Evolutionary conservation across 2,888 invertebrate genomes (phyloP).

Genomic region (Synanthedon andrenaeformis): DNA sequence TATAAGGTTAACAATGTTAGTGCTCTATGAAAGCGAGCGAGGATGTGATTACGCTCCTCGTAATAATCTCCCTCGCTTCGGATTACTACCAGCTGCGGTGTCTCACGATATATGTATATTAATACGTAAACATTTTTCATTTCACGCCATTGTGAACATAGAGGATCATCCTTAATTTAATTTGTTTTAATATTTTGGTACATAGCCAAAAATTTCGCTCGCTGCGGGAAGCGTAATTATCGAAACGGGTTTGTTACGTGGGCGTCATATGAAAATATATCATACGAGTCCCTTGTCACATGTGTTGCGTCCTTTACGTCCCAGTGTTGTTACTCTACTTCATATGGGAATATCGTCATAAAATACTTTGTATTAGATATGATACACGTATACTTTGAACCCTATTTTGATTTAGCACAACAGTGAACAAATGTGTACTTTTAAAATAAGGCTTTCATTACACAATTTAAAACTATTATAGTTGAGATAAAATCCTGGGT

Average conservation of each 20-base stretch:
- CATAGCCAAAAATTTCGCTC: background rate
- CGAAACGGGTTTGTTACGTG: no score
- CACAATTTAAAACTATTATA: no score
- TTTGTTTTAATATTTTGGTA: conserved; percentile 15
- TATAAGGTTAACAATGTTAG: conserved; percentile 1
- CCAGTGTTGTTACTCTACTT: no score
- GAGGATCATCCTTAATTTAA: conserved; percentile 30
- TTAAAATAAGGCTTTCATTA: no score
- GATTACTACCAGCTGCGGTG: conserved; percentile 20
- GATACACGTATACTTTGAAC: no score
- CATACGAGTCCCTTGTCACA: background rate
- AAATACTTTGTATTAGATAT: no score
- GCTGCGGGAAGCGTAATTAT: background rate
- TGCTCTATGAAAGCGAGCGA: conserved; percentile 1
- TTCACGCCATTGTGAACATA: conserved; percentile 34
- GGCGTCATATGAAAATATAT: background rate
- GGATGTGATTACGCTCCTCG: conserved; percentile 3
- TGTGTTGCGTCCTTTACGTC: no score
- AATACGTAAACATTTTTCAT: conserved; percentile 37
- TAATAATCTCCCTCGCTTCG: conserved; percentile 7
- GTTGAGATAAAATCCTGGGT: no score
- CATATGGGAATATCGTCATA: no score
- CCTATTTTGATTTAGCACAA: no score
- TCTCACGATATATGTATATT: background rate
- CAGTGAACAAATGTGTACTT: no score